Evolutionary conservation across 2,888 invertebrate genomes (phyloP).

Genomic region (Acronicta aceris): DNA sequence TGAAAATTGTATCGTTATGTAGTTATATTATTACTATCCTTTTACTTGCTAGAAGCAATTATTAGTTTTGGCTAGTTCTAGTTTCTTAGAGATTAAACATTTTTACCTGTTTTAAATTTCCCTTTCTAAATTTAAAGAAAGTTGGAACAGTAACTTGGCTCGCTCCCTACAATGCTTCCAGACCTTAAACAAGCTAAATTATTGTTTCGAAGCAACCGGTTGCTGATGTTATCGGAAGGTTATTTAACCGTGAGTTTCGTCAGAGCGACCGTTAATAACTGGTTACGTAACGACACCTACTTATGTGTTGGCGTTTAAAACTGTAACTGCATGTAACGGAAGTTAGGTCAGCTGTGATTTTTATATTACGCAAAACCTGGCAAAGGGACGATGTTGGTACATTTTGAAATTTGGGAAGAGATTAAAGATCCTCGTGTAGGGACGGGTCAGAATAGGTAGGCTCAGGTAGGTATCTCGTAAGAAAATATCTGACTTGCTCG

Average conservation of each 20-base stretch:
- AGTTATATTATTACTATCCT: no score
- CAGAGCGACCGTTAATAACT: conserved; percentile 54
- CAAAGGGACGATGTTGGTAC: not conserved
- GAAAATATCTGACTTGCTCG: no score
- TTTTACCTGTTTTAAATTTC: no score
- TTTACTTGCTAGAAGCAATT: no score
- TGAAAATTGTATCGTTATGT: no score
- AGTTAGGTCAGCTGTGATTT: conserved; percentile 25
- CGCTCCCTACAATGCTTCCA: not conserved
- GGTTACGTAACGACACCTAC: conserved; percentile 50
- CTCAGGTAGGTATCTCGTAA: no score
- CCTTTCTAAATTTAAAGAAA: no score
- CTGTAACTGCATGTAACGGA: conserved; percentile 53
- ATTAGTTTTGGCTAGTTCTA: no score
- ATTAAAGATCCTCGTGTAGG: no score
- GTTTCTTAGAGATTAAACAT: no score
- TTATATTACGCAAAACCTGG: not conserved
- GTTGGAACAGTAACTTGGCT: not conserved
- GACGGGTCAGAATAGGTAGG: no score
- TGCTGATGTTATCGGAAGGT: conserved; percentile 50
- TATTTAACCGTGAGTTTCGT: conserved; percentile 56
- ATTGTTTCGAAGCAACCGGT: conserved; percentile 49
- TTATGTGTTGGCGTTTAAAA: conserved; percentile 42
- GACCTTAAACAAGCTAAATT: conserved; percentile 37
- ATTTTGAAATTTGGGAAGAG: not conserved